Evolutionary conservation across 2,113 vertebrate genomes (phyloP), one percentile per base, ranked within the genome.

Genomic region (Caloenas nicobarica): DNA sequence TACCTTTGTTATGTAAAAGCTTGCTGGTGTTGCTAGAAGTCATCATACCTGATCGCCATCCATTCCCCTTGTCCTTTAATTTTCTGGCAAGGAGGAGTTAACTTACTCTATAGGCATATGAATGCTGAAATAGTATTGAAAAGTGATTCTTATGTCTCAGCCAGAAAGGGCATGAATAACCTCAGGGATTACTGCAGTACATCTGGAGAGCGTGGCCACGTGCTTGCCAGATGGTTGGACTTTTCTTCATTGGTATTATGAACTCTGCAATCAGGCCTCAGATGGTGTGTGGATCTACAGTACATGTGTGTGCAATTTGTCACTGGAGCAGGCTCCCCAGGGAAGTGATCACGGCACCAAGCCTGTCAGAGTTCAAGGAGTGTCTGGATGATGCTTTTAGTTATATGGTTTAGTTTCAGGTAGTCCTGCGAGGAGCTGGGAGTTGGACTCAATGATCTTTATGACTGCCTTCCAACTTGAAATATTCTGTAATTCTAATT

Each of bases 171-270:
- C 53, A 88, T 74, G 54, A 81, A 64, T 89, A 83, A 57, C 51
- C 23, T 77, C 65, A 23, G 56, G 34, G 65, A 86, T 86, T 92
- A 89, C 31, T 44, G 33, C 60, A 81, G 1, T 58, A 62, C 61
- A 76, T 80, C 60, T 85, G 71, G 88, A 79, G 57, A 81, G 31
- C 26, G 11, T 28, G 69, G 48, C 34, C n/a, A 48, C 40, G 12
- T 89, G 68, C 38, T 87, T 93, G 36, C 86, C 81, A 92, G 77
- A 58, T 93, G 88, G 33, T 76, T 86, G 77, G 38, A 40, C 66
- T 90, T 94, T 38, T 54, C 51, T 80, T 93, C 70, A 31, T 80
- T 88, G 44, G 48, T 76, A 8, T 57, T 76, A 46, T 66, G 69
- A 95, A 62, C 56, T 89, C 51, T 83, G 89, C 62, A 84, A 31